Evolutionary conservation across 2,888 invertebrate genomes (phyloP).

Genomic region (Bedellia somnulentella): DNA sequence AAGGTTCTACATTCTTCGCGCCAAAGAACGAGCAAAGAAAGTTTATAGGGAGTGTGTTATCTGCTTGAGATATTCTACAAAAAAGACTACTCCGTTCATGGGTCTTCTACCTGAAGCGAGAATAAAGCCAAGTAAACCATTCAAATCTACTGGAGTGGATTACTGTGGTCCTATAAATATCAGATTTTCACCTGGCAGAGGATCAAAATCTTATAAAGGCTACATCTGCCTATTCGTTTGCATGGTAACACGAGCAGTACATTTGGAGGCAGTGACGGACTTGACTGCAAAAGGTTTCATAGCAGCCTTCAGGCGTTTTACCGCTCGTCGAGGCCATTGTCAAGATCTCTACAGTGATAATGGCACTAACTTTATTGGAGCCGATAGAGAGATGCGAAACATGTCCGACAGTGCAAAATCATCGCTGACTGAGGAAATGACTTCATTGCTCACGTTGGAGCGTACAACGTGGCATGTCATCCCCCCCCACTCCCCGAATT

Average conservation of each 20-base stretch:
- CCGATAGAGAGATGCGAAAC: slow-evolving; percentile 7
- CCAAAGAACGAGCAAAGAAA: slow-evolving; percentile 6
- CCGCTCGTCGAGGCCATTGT: slow-evolving; percentile 8
- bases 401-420: slow-evolving; percentile 4
- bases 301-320: slow-evolving; percentile 7
- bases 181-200: slow-evolving; percentile 3
- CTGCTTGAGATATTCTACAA: neutral
- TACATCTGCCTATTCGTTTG: slow-evolving; percentile 8
- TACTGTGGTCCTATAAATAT: slow-evolving; percentile 4
- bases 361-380: slow-evolving; percentile 11
- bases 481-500: slow-evolving; percentile 5
- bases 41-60: neutral
- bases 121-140: slow-evolving; percentile 1
- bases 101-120: slow-evolving; percentile 2
- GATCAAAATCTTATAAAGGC: slow-evolving; percentile 3
- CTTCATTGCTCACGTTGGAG: slow-evolving; percentile 8
- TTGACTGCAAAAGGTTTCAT: slow-evolving; percentile 12
- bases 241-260: slow-evolving; percentile 12
- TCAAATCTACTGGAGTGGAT: slow-evolving; percentile 4
- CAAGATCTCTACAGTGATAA: slow-evolving; percentile 11
- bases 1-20: slow-evolving; percentile 8
- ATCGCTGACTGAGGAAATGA: slow-evolving; percentile 6
- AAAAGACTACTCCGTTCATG: slow-evolving; percentile 1
- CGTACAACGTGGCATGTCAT: slow-evolving; percentile 8
- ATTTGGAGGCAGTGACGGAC: slow-evolving; percentile 14